These are phyloP conservation scores for Ferrisia virgata DNA, from an alignment of 2,888 invertebrate species.

Conservation along the genomic window DNA sequence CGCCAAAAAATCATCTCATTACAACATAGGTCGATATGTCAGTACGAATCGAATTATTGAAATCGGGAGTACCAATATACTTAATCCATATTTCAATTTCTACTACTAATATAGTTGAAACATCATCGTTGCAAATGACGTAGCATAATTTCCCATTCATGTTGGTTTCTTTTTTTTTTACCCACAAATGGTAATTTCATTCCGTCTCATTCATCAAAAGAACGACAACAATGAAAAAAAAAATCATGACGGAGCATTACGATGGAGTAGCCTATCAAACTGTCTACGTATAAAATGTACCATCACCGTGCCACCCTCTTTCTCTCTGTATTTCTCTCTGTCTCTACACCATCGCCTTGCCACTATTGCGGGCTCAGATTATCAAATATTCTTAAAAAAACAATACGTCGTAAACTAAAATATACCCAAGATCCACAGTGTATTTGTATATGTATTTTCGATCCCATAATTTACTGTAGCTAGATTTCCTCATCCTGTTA, in stretches of 20 bases:
- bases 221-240: not conserved
- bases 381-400: not conserved
- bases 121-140: not conserved
- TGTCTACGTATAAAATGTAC: not conserved
- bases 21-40: not conserved
- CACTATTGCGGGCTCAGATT: not conserved
- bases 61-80: not conserved
- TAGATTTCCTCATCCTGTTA: slow-evolving; percentile 5
- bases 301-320: too few relatives aligned
- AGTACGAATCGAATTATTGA: not conserved
- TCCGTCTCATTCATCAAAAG: not conserved
- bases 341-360: not conserved
- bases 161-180: not conserved
- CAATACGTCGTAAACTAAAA: slow-evolving; percentile 12
- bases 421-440: too few relatives aligned
- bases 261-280: not conserved
- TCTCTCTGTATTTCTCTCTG: too few relatives aligned
- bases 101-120: too few relatives aligned
- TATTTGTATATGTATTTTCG: not conserved
- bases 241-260: not conserved
- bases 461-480: not conserved
- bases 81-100: not conserved
- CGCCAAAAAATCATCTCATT: not conserved
- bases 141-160: not conserved
- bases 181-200: not conserved